A percentile compares a stretch with the other conserved stretches of the same genome.
Conservation (phyloP, 2,888 invertebrate species). For the Thera obeliscata region DNA sequence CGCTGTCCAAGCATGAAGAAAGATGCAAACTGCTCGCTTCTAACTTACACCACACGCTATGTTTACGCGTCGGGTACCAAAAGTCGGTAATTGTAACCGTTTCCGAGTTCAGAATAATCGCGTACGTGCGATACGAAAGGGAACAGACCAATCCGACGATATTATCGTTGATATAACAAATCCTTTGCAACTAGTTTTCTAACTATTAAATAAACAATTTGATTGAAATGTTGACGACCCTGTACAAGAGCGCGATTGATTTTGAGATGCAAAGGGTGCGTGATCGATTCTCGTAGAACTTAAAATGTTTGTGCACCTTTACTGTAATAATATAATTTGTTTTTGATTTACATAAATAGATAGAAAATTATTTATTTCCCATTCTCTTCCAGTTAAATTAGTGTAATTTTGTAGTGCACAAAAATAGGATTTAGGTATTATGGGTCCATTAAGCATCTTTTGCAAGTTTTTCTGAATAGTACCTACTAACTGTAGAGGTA, state of each 20-base stretch:
- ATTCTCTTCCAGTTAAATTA: no score
- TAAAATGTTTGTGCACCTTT: no score
- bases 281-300: background rate
- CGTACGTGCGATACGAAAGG: conserved; percentile 71
- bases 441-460: no score
- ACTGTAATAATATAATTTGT: no score
- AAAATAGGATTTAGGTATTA: no score
- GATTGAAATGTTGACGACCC: background rate
- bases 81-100: conserved; percentile 76
- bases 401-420: no score
- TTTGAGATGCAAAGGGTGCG: background rate
- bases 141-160: conserved; percentile 54
- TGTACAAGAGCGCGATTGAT: background rate
- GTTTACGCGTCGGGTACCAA: conserved; percentile 66
- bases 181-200: conserved; percentile 4
- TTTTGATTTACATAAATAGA: no score
- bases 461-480: no score
- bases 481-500: no score
- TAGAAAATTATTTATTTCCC: no score
- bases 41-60: conserved; percentile 58
- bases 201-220: conserved; percentile 5
- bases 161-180: conserved; percentile 10
- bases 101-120: conserved; percentile 71
- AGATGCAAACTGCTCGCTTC: conserved; percentile 10
- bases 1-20: no score